These are phyloP conservation scores for Montipora sp. DNA, from an alignment of 64 coral and sea anemone species.

Conservation along the genomic window DNA sequence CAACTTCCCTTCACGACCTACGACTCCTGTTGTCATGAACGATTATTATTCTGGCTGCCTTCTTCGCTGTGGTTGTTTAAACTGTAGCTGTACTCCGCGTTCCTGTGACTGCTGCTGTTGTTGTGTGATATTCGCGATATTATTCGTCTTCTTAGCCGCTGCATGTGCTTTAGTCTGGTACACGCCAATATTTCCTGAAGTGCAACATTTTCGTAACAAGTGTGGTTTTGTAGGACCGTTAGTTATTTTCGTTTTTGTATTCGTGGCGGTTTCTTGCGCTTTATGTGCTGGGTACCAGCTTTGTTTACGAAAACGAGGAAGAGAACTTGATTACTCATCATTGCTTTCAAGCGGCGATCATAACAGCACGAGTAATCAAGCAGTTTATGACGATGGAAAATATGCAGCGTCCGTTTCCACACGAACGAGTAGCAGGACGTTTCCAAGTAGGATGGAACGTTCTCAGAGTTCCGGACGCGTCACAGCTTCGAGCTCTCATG, in stretches of 20 bases:
- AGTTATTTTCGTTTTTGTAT: neutral
- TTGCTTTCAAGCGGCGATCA: neutral
- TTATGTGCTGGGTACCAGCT: neutral
- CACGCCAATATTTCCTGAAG: neutral
- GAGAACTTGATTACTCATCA: too few relatives aligned
- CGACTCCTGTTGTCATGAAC: neutral
- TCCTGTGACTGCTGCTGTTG: neutral
- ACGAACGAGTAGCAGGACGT: neutral
- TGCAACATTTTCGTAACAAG: neutral
- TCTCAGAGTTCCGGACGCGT: neutral
- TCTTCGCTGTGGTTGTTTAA: neutral
- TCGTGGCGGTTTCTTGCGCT: neutral
- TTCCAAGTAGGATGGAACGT: neutral
- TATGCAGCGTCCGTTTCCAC: neutral
- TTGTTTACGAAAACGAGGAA: neutral
- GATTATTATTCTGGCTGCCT: neutral
- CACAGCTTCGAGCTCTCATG: neutral
- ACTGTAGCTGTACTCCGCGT: slow-evolving; percentile 18
- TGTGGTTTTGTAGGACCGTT: neutral
- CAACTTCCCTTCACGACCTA: neutral
- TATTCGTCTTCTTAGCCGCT: neutral
- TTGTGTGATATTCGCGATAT: neutral
- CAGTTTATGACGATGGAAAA: neutral
- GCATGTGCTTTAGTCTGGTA: neutral
- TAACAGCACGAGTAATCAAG: neutral